A percentile compares a stretch with the other conserved stretches of the same genome.
Conservation (phyloP, 2,888 invertebrate genomes). For the Cinara cedri region DNA sequence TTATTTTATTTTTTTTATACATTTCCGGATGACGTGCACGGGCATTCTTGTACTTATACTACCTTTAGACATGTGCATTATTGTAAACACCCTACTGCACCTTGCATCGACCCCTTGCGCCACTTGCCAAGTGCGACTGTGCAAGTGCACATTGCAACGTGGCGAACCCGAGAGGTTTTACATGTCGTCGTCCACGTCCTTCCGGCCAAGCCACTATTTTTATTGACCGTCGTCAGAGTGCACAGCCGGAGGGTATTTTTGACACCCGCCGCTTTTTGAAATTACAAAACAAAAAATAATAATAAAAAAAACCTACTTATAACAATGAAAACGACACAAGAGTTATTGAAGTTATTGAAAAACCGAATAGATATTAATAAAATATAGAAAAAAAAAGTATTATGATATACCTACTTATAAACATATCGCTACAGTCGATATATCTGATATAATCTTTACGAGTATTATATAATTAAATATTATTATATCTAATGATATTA, state of each 20-base stretch:
- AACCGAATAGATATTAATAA: no score
- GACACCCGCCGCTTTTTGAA: conserved; percentile 29
- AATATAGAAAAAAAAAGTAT: no score
- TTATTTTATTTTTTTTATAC: neutral
- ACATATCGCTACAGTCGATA: no score
- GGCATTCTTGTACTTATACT: no score
- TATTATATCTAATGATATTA: no score
- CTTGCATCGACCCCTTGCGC: conserved; percentile 1
- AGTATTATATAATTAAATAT: no score
- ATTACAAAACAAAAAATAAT: conserved; percentile 21
- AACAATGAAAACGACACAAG: neutral
- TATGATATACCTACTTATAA: no score
- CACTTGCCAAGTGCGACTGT: conserved; percentile 31
- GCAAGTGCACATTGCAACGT: conserved; percentile 31
- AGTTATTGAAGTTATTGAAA: no score
- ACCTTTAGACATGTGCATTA: no score
- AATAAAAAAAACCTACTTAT: neutral
- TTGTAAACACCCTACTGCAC: neutral
- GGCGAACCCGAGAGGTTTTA: conserved; percentile 26
- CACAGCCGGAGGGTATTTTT: conserved; percentile 36
- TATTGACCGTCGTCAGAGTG: conserved; percentile 41
- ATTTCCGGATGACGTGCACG: no score
- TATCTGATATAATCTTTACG: no score
- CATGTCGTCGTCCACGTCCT: conserved; percentile 35
- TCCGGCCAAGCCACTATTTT: conserved; percentile 38